Evolutionary conservation across 2,797 vertebrate genomes (phyloP).

Genomic region (Macropodus opercularis): DNA sequence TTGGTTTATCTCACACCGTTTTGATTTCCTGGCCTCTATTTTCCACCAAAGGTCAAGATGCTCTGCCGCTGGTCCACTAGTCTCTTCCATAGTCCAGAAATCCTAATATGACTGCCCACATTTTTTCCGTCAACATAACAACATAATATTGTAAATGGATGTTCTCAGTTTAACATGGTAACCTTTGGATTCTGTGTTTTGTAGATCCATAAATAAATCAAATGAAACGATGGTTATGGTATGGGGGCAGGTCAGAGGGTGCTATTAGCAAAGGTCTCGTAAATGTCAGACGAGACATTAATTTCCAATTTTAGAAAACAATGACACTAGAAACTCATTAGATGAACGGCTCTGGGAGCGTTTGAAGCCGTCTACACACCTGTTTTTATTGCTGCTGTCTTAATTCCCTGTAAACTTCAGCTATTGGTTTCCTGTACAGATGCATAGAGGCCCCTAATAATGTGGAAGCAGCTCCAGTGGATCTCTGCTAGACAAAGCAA

Average conservation of each 20-base stretch:
- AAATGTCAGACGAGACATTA: slow-evolving; percentile 21
- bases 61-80: not conserved
- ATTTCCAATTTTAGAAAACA: not conserved
- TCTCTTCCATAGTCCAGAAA: not conserved
- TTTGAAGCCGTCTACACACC: not conserved
- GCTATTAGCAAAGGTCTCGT: slow-evolving; percentile 20
- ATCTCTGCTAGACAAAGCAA: slow-evolving; percentile 50
- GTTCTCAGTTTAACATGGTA: not conserved
- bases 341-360: not conserved
- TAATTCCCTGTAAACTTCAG: slow-evolving; percentile 10
- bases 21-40: not conserved
- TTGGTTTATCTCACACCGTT: not conserved
- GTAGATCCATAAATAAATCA: slow-evolving; percentile 14
- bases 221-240: not conserved
- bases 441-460: slow-evolving; percentile 43
- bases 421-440: slow-evolving; percentile 1
- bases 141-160: not conserved
- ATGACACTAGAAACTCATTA: not conserved
- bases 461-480: slow-evolving; percentile 42
- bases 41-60: not conserved
- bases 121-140: not conserved
- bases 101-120: not conserved
- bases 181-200: slow-evolving; percentile 15
- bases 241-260: not conserved
- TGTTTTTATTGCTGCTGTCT: not conserved